phyloP scores from a whole-genome alignment of 1,140 invertebrate species.

The Araneus ventricosus region DNA sequence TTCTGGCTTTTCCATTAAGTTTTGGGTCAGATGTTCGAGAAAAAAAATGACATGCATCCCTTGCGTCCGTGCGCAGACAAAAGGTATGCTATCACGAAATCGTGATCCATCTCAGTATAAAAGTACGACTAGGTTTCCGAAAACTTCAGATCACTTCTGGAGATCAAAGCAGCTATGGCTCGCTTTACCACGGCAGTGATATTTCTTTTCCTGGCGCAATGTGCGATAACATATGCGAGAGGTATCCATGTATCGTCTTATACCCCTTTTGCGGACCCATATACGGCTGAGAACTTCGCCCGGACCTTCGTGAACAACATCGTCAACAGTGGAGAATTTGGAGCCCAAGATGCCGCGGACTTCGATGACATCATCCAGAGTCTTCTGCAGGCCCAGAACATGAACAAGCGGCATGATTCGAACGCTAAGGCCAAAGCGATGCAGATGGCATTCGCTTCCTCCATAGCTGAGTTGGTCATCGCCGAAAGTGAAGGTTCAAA shows the following conservation, averaged over 20 bases:
- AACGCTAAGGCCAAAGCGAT: slow-evolving; percentile 37
- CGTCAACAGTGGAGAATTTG: slow-evolving; percentile 13
- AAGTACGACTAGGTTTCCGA: neutral
- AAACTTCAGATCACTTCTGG: neutral
- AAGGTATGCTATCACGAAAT: neutral
- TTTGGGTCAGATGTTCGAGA: too few relatives aligned
- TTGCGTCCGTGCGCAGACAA: too few relatives aligned
- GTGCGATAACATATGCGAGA: neutral
- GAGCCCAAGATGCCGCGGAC: neutral
- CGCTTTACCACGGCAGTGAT: neutral
- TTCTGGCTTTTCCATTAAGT: too few relatives aligned
- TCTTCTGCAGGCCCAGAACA: slow-evolving; percentile 29
- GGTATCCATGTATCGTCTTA: neutral
- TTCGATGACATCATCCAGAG: slow-evolving; percentile 45
- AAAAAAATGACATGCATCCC: too few relatives aligned
- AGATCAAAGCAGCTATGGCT: neutral
- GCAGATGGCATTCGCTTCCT: slow-evolving; percentile 35
- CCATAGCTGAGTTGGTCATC: slow-evolving; percentile 41
- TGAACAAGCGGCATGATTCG: neutral
- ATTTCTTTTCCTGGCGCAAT: neutral
- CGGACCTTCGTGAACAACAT: slow-evolving; percentile 31
- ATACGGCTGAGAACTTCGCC: neutral
- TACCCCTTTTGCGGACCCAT: neutral
- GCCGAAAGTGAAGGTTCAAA: slow-evolving; percentile 9
- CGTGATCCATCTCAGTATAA: neutral